Evolutionary conservation across 2,797 vertebrate genomes (phyloP), one percentile per base, ranked within the genome.

Genomic region (Acanthiza pusilla): DNA sequence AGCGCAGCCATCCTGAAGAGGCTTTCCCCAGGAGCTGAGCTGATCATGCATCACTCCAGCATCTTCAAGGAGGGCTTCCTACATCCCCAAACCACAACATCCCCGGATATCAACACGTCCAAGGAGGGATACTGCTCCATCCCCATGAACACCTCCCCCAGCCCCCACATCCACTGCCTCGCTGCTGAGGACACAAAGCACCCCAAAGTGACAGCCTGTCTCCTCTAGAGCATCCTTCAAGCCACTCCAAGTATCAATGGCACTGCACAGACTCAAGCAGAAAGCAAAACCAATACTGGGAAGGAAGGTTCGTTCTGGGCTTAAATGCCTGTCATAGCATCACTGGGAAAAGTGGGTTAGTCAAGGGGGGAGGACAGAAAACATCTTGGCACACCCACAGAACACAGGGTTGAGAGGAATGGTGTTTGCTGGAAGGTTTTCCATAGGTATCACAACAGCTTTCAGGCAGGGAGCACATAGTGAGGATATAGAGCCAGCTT

Each of bases 301-400:
- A 81, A 89, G 54, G 73, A 93, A 96, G 23, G 53, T 88, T 93
- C 85, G 48, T 88, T 93, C 85, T 94, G 76, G 86, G 65, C 76
- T 83, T 19, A 48, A 92, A 78, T 3, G 51, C 29, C 51, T 88
- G 19, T 18, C 10, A 17, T 1, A 89, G 73, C 81, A 47, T n/a
- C 7, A 4, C 53, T 29, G 67, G 60, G 53, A 70, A 76, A 80
- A 86, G 76, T 10, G 2, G 66, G 85, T 70, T 67, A 47, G 70
- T 2, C 5, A 48, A 36, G 13, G 27, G 6, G 10, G 10, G 21
- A 51, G 66, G 47, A 75, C 20, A 80, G 40, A 32, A 70, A 63
- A 48, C 10, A n/a, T 11, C 5, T 4, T 4, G 0, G 47, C 47
- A 53, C 23, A 18, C 20, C 10, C 42, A n/a, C 54, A 73, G 68